Percentiles rank a stretch among this genome's conserved stretches.
phyloP scores from a whole-genome alignment of 2,888 invertebrate genomes.

The Norana najaformis region DNA sequence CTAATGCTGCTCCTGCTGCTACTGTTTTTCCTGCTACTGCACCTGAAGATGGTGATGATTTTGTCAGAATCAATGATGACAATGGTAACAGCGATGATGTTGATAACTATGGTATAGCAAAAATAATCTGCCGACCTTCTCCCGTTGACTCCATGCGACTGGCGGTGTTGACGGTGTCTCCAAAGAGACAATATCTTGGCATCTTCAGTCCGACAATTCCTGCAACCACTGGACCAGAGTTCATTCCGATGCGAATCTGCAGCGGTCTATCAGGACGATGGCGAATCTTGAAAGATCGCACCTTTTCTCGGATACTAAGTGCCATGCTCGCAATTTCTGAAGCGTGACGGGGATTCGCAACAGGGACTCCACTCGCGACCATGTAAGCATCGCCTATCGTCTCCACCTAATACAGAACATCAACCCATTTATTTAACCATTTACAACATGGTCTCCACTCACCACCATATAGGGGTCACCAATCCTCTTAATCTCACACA shows the following conservation, averaged over 20 bases:
- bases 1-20: not conserved
- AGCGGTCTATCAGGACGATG: conserved; percentile 53
- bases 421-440: too few species aligned
- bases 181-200: conserved; percentile 36
- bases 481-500: conserved; percentile 58
- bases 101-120: not conserved
- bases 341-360: conserved; percentile 41
- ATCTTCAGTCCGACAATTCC: conserved; percentile 45
- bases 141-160: conserved; percentile 37
- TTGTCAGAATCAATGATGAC: too few species aligned
- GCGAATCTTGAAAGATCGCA: conserved; percentile 51
- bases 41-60: too few species aligned
- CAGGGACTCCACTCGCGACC: conserved; percentile 47
- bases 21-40: not conserved
- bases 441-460: conserved; percentile 45
- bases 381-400: conserved; percentile 53
- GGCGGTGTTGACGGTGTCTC: conserved; percentile 38
- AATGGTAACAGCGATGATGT: not conserved
- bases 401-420: conserved; percentile 62
- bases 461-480: conserved; percentile 50
- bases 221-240: conserved; percentile 57
- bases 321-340: conserved; percentile 46
- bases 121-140: conserved; percentile 25
- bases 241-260: conserved; percentile 55
- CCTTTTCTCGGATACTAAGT: conserved; percentile 43